Evolutionary conservation across 2,797 vertebrate genomes (phyloP).

Genomic region (Iguana delicatissima): DNA sequence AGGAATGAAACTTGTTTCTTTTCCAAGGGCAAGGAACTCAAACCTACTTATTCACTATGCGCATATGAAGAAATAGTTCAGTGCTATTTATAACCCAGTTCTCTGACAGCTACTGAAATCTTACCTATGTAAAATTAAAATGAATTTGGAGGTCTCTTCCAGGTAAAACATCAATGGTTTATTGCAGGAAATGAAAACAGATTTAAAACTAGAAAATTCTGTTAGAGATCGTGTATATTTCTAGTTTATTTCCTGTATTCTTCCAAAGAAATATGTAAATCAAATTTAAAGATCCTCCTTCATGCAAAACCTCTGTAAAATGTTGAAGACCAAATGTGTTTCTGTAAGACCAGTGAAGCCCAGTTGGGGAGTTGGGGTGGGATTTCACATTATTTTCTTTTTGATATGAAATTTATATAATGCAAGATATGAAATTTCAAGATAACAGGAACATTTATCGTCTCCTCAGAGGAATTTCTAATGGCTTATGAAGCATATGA

Average conservation of each 20-base stretch:
- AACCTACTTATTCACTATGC: background rate
- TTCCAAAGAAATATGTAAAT: background rate
- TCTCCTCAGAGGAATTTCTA: background rate
- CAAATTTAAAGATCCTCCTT: background rate
- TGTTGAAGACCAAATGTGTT: background rate
- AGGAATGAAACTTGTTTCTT: constrained; percentile 36
- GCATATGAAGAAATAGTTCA: background rate
- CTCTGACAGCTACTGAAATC: background rate
- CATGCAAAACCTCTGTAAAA: background rate
- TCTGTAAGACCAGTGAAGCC: background rate
- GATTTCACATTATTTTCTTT: background rate
- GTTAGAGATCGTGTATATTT: background rate
- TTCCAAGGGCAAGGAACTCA: background rate
- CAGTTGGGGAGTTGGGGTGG: too few species aligned
- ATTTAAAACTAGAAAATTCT: background rate
- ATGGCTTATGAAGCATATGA: background rate
- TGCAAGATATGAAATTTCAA: background rate
- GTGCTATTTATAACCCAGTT: background rate
- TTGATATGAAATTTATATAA: too few species aligned
- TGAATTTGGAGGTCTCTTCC: background rate
- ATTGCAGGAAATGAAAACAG: background rate
- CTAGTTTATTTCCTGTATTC: background rate
- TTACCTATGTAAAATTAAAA: background rate
- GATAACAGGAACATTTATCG: background rate
- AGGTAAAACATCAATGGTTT: too few species aligned